Conservation (phyloP, 2,888 invertebrate genomes). For the Nymphalis c-album region DNA sequence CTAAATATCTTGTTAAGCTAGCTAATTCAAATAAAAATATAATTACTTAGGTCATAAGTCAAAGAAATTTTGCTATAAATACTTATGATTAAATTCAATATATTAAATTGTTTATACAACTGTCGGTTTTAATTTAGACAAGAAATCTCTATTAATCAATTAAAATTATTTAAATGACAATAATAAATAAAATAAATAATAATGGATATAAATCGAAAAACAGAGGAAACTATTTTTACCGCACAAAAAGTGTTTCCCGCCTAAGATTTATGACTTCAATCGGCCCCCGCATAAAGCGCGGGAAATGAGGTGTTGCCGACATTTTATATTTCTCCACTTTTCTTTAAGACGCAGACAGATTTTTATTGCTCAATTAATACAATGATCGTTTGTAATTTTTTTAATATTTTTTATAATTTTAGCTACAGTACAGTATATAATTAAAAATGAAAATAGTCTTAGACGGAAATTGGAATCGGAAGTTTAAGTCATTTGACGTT, state of each 20-base stretch:
- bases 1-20: too few relatives aligned
- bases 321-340: conserved; percentile 50
- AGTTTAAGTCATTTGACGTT: too few relatives aligned
- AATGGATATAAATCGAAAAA: conserved; percentile 60
- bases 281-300: conserved; percentile 72
- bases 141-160: conserved; percentile 16
- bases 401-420: background rate
- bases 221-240: conserved; percentile 79
- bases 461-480: background rate
- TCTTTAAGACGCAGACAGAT: conserved; percentile 52
- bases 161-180: conserved; percentile 16
- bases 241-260: conserved; percentile 77
- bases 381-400: conserved; percentile 40
- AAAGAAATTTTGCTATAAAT: background rate
- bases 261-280: conserved; percentile 72
- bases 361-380: conserved; percentile 75
- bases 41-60: too few relatives aligned
- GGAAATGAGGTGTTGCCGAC: conserved; percentile 78
- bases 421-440: too few relatives aligned
- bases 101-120: background rate
- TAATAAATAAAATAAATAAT: conserved; percentile 25
- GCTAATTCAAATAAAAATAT: too few relatives aligned
- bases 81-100: background rate
- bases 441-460: background rate
- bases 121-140: background rate